Evolutionary conservation across 2,888 invertebrate species (phyloP).

Genomic region (Cremastinae sp.): DNA sequence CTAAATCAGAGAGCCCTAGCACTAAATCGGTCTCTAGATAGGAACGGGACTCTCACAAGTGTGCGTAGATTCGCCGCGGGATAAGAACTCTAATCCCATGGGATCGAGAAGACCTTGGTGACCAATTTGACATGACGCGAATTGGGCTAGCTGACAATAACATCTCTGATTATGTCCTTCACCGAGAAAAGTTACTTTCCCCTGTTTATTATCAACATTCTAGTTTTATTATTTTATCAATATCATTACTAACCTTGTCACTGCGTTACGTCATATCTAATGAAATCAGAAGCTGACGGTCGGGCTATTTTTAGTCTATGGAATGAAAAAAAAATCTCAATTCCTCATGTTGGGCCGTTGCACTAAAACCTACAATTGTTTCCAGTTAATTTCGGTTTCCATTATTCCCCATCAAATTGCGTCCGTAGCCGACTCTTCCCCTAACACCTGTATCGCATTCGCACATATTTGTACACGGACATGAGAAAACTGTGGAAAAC

Average conservation of each 20-base stretch:
- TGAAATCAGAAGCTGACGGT: no score
- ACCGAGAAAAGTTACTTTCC: conserved; percentile 30
- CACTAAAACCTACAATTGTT: no score
- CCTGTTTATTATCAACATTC: not conserved
- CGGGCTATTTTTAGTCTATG: no score
- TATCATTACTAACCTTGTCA: not conserved
- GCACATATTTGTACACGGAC: no score
- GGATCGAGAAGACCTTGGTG: conserved; percentile 54
- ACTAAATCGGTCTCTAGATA: conserved; percentile 45
- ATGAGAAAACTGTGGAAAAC: no score
- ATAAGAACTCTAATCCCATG: conserved; percentile 55
- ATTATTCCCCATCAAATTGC: no score
- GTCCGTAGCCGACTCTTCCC: no score
- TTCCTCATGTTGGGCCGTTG: no score
- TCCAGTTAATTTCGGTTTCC: no score
- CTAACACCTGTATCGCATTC: no score
- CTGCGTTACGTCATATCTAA: no score
- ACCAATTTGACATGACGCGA: conserved; percentile 55
- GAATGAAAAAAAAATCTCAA: no score
- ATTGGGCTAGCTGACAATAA: conserved; percentile 44
- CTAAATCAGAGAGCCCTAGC: conserved; percentile 61
- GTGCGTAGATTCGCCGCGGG: conserved; percentile 3
- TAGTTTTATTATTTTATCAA: not conserved
- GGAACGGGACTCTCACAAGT: not conserved
- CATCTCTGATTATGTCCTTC: conserved; percentile 27